Base-by-base conservation (phyloP, 2,797 vertebrate species). In the Pygocentrus nattereri region DNA sequence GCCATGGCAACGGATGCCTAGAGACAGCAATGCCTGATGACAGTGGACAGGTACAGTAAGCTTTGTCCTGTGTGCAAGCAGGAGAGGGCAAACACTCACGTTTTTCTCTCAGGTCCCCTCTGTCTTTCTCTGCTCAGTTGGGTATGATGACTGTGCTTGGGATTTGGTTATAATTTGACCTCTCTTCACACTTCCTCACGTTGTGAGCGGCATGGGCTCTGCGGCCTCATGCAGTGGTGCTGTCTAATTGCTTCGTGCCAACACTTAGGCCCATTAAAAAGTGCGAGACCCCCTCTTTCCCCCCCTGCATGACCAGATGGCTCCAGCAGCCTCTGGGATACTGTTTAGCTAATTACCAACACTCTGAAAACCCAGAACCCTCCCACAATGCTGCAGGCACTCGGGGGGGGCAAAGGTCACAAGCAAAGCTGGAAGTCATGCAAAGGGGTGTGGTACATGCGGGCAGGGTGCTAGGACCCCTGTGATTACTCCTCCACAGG, bases 231-330 rank as follows among this genome's bases (percentile, higher is more conserved):
- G 73, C 76, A 83, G 90, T 70, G 86, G 50, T 79, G 31, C 72
- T 82, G 78, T 86, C 85, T 90, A 90, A 89, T 90, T 89, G 87
- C 82, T 65, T 84, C 76, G 83, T 87, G 85, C 89, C 89, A 93
- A 90, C 89, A 89, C 88, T 91, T 90, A 89, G 88, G 85, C 87
- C 93, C 90, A 93, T 94, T 93, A 93, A 92, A 94, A 93, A 75
- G 84, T 91, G 91, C 82, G 88, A 94, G 89, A 89, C 90, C 87
- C 90, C 87, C 87, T 79, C 83, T 77, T 78, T 82, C 80, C 84
- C 85, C 89, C 80, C 86, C 82, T 68, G 69, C 81, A 85, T 88
- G 90, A 91, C 93, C 93, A 95, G 93, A 94, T 94, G 94, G 91
- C 64, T 27, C 69, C 52, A 85, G 85, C 86, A 85, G 82, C 81